Base-by-base conservation (phyloP, 2,888 invertebrate species). In the Autographa gamma region DNA sequence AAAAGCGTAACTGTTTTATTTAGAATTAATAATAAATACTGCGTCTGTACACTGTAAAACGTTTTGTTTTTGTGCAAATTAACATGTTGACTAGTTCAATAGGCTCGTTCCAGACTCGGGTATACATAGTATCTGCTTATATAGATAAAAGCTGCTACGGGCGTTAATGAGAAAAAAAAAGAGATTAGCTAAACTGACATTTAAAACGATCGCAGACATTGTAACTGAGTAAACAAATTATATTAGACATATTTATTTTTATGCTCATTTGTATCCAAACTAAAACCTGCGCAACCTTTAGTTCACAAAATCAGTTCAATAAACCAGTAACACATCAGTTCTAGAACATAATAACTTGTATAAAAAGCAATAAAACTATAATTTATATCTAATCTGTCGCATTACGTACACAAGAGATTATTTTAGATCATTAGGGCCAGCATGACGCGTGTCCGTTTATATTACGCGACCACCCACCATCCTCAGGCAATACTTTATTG, bases 401-500 rank as follows among this genome's bases (percentile, higher is more conserved):
- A 56, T 19, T 25, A 56, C 54, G 13, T 19, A 25, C 25, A 25
- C 14, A 70, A 69, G 71, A 66, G 70, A 76, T 77, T 71, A 74
- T 75, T 72, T 70, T 61, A 63, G 73, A 77, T 77, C 69, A 71
- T 73, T 67, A 73, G 25, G 14, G 25, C 9, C 58, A 54, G 67
- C 64, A 82, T 85, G 87, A 86, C 85, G 87, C 85, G 82, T 69
- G 67, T 76, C 76, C 76, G 79, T 78, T 77, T 79, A 81, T 82
- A 84, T 79, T 83, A 79, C 64, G 56, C 63, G 69, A 74, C 66
- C 73, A 62, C 68, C 63, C 76, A 73, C 77, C 80, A 86, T 85
- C 86, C 87, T 79, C 69, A 81, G 84, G 83, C 82, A 85, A 85
- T 85, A 86, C 81, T 89, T 89, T 90, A 90, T 91, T 93, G 91